Evolutionary conservation across 2,113 vertebrate genomes (phyloP).

Genomic region (Paradisaea rubra): DNA sequence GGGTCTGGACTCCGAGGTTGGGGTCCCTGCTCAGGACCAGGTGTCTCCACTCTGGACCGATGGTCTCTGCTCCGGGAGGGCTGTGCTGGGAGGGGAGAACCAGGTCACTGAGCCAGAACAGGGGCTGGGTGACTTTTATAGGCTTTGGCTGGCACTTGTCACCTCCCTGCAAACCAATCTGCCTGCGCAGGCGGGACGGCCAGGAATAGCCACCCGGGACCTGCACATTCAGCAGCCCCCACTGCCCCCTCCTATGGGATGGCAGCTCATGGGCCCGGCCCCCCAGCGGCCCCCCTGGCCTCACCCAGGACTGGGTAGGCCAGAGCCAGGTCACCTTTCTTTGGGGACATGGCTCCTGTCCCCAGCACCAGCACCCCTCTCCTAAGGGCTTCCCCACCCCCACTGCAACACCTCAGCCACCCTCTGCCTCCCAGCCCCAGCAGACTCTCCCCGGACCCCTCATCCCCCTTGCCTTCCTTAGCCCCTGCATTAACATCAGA

Average conservation of each 20-base stretch:
- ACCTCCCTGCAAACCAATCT: slow-evolving; percentile 53
- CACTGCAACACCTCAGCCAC: not conserved
- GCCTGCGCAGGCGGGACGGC: slow-evolving; percentile 30
- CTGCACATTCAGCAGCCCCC: slow-evolving; percentile 53
- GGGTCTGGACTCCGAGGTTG: not conserved
- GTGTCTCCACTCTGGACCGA: not conserved
- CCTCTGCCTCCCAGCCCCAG: too few relatives aligned
- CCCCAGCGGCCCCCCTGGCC: not conserved
- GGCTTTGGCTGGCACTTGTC: slow-evolving; percentile 48
- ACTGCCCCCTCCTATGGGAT: slow-evolving; percentile 21
- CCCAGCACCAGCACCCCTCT: not conserved
- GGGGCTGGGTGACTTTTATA: slow-evolving; percentile 48
- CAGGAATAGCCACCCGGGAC: slow-evolving; percentile 59
- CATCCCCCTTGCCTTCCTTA: not conserved
- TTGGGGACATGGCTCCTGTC: not conserved
- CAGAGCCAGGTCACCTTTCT: slow-evolving; percentile 39
- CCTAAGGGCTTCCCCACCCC: not conserved
- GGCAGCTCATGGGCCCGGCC: not conserved
- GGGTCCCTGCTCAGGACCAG: not conserved
- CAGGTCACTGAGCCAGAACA: slow-evolving; percentile 15
- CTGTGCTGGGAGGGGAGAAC: not conserved
- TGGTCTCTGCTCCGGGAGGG: fast-evolving
- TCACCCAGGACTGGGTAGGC: not conserved
- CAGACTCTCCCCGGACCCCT: too few relatives aligned
- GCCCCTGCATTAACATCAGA: not conserved